Conservation (phyloP, 2,797 vertebrate genomes). For the Propithecus perrieri region DNA sequence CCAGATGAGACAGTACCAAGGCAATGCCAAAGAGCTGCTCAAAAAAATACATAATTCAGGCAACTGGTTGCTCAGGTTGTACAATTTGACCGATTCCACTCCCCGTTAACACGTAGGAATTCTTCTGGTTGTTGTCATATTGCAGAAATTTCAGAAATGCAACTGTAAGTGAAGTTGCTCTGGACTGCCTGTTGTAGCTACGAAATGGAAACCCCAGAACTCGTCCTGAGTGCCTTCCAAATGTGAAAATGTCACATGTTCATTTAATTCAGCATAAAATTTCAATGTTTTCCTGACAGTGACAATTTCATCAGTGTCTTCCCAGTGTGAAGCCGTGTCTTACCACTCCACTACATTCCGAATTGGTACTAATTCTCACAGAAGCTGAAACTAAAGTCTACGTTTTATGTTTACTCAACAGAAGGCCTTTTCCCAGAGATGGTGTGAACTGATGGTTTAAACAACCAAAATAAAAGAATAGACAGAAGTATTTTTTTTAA, state of each 20-base stretch:
- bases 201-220: not conserved
- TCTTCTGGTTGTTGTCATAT: not conserved
- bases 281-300: not conserved
- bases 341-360: not conserved
- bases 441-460: not conserved
- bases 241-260: not conserved
- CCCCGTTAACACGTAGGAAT: not conserved
- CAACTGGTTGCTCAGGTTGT: not conserved
- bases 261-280: not conserved
- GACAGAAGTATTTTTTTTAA: not conserved
- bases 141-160: not conserved
- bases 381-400: not conserved
- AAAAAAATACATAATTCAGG: not conserved
- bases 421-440: not conserved
- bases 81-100: not conserved
- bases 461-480: not conserved
- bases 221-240: not conserved
- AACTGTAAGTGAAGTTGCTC: not conserved
- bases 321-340: not conserved
- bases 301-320: not conserved
- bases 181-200: not conserved
- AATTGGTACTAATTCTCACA: constrained; percentile 8
- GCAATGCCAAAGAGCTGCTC: not conserved
- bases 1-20: not conserved
- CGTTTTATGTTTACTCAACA: not conserved